Base-by-base conservation (phyloP, 2,888 invertebrate genomes). In the Eurytoma adleriae region DNA sequence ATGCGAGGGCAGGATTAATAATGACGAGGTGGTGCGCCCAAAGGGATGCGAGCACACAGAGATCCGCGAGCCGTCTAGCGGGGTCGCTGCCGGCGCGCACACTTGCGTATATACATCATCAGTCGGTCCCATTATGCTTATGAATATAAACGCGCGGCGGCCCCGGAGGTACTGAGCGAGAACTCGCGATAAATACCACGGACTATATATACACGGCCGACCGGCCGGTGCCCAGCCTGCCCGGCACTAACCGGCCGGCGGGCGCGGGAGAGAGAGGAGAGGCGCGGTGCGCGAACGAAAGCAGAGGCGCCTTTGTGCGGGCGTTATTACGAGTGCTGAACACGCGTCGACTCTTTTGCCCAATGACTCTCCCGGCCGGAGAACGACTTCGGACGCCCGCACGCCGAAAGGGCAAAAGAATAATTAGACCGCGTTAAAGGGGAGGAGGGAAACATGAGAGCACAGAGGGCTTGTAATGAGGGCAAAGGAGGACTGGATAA, bases 141-240 rank as follows among this genome's bases (percentile, higher is more conserved):
- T 89, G 89, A 89, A 89, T 89, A 89, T 89, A 89, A 89, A 89
- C 88, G 87, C 84, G 85, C 61, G 50, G 54, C 54, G n/a, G 54
- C 54, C 86, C 86, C 85, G 78, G 40, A 52, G 68, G 18, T 40
- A 57, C 40, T 40, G 66, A 66, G 69, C 20, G 40, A 66, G 74
- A 57, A 61, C 82, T 84, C 85, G 83, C 87, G 86, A 88, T 89
- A 88, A 88, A 88, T 88, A 86, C 86, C 83, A 67, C 59, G 61
- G 48, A 50, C 20, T 5, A 24, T 40, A n/a, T 64, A 27, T 18
- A 14, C 24, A 24, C 2, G 18, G 12, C 40, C 24, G 27, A 48
- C 73, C n/a, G 16, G 14, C 16, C 18, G 14, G 72, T 72, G 62
- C 50, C 61, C 57, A 27, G 50, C 18, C 48, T 3, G n/a, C 61